These are phyloP conservation scores for Corticium candelabrum DNA, from an alignment of 37 sponge, comb jelly and placozoan genomes.

Conservation along the genomic window DNA sequence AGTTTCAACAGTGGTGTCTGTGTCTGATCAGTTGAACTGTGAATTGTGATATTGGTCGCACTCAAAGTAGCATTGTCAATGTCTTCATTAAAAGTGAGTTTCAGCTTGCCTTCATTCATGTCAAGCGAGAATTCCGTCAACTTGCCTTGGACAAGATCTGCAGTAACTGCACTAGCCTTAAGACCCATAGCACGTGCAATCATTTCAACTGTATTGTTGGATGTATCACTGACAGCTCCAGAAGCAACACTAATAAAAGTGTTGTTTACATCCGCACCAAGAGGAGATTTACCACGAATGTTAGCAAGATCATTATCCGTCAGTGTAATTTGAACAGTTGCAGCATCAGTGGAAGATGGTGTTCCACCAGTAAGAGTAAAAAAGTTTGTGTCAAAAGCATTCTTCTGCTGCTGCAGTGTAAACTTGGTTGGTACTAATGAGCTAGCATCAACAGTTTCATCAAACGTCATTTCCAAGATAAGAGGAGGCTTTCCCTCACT, in stretches of 20 bases:
- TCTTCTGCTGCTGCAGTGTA: slow-evolving; percentile 13
- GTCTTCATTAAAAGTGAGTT: not conserved
- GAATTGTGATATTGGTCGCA: not conserved
- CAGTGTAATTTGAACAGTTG: slow-evolving; percentile 11
- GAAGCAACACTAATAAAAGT: not conserved
- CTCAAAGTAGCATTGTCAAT: not conserved
- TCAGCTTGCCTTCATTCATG: not conserved
- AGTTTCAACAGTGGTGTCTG: no score
- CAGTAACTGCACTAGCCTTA: not conserved
- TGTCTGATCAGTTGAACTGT: no score
- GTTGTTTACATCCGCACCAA: not conserved
- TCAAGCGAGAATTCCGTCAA: slow-evolving; percentile 12
- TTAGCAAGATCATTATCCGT: not conserved
- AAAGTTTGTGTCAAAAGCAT: not conserved
- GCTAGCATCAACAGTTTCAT: slow-evolving; percentile 52
- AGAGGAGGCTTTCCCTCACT: not conserved
- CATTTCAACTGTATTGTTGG: not conserved
- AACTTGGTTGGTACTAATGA: slow-evolving; percentile 30
- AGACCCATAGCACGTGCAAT: slow-evolving; percentile 5
- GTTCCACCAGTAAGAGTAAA: slow-evolving; percentile 28
- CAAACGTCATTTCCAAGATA: slow-evolving; percentile 35
- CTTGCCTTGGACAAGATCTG: not conserved
- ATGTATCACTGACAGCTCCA: not conserved
- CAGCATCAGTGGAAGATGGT: not conserved
- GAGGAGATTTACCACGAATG: not conserved